phyloP scores from a whole-genome alignment of 2,113 vertebrate species.

The Macrotis lagotis region DNA sequence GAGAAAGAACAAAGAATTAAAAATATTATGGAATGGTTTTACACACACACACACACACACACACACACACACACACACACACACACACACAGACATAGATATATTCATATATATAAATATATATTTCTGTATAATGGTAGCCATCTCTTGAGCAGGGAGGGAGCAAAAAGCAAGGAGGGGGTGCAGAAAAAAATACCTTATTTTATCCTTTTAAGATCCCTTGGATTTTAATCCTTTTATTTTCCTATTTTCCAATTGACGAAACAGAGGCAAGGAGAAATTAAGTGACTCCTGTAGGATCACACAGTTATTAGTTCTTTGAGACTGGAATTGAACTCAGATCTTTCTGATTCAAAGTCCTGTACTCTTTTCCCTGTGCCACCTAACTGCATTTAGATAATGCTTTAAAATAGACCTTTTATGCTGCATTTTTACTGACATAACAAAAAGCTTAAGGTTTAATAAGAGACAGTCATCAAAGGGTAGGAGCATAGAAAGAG shows the following conservation, averaged over 20 bases:
- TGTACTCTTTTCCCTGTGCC: background rate
- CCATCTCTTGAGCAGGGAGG: background rate
- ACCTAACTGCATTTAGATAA: background rate
- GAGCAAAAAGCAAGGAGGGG: too few relatives aligned
- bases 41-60: too few relatives aligned
- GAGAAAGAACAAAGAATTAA: too few relatives aligned
- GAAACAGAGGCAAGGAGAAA: background rate
- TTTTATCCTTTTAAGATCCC: background rate
- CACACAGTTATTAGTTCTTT: background rate
- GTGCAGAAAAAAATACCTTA: background rate
- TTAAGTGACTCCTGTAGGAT: background rate
- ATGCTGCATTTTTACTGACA: background rate
- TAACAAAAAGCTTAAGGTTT: background rate
- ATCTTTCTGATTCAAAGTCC: background rate
- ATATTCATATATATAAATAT: too few relatives aligned
- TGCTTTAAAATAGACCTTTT: background rate
- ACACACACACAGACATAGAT: background rate
- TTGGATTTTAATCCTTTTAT: background rate
- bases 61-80: background rate
- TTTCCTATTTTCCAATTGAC: background rate
- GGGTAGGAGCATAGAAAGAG: background rate
- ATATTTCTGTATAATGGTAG: background rate
- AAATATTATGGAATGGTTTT: too few relatives aligned
- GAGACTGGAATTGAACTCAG: background rate
- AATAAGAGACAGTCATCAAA: background rate